Conservation (phyloP, 53 echinoderm and acorn worm species). For the Mesocentrotus franciscanus region DNA sequence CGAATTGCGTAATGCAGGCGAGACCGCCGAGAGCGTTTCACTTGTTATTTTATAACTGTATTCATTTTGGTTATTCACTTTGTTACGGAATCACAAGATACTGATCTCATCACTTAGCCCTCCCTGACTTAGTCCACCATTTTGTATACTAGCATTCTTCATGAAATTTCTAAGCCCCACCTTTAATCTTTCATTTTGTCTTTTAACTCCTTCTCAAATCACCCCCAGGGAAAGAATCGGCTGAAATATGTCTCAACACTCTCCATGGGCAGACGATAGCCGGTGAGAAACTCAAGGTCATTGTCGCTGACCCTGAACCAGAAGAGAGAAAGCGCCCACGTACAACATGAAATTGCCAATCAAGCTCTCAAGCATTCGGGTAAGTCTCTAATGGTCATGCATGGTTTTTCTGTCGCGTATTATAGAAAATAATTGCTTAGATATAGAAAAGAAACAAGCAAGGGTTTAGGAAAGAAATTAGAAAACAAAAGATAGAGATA, state of each 20-base stretch:
- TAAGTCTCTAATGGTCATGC: neutral
- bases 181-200: neutral
- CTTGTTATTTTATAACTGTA: too few species aligned
- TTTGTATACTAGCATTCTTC: too few species aligned
- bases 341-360: slow-evolving; percentile 3
- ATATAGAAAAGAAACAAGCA: neutral
- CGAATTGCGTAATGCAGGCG: too few species aligned
- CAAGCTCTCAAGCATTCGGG: neutral
- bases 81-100: too few species aligned
- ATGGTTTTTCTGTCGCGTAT: neutral
- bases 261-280: slow-evolving; percentile 91
- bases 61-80: too few species aligned
- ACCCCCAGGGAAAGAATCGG: slow-evolving; percentile 81
- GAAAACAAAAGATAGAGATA: neutral
- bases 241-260: slow-evolving; percentile 82
- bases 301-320: slow-evolving; percentile 90
- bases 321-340: slow-evolving; percentile 67
- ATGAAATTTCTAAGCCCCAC: neutral
- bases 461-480: neutral
- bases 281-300: slow-evolving; percentile 87
- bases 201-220: neutral
- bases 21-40: too few species aligned
- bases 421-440: neutral
- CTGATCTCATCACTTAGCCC: too few species aligned
- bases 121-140: too few species aligned